Base-by-base conservation (phyloP, 2,888 invertebrate genomes). In the Stegophylla sp. region DNA sequence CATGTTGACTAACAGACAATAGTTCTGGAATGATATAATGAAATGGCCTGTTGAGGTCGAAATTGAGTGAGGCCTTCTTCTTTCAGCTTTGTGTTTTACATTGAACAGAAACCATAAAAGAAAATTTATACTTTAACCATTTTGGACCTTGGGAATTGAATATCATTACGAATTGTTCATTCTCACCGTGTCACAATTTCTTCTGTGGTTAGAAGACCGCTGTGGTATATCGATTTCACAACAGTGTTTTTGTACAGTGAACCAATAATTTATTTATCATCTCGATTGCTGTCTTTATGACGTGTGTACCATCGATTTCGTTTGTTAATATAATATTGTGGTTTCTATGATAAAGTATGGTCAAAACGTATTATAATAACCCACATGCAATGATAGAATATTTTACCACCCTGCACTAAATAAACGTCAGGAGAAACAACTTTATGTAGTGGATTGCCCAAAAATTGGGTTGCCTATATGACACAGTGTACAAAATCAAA, bases 231-330 rank as follows among this genome's bases (percentile, higher is more conserved):
- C 74, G 51, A 75, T 75, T 75, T 75, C 63, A 34, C 74, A 63
- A 74, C 48, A 10, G 7, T 4, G 28, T 34, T 63, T 63, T 20
- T 45, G 15, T 20, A 7, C 2, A 34, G 12, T 20, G 12, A 74
- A 34, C 34, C 51, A 10, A 73, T 73, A 28, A 12, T 51, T 75
- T 20, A 20, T 75, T 75, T 75, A 20, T 75, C 63, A 75, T 75
- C 63, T 75, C 34, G 51, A 75, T 64, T 34, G 12, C 4, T 28
- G 48, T 75, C 34, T 64, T 28, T 34, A 15, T 59, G 15, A 26
- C 26, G 17, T 23, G 7, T 20, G 15, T 34, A 26, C 74, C 63
- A 51, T 63, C 63, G n/a, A 63, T 34, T 63, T 48, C 15, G 34
- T 63, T 48, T 56, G 56, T 43, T 45, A 12, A 56, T 53, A 26